Evolutionary conservation across 1,140 invertebrate species (phyloP).

Genomic region (Zaprionus ghesquierei): DNA sequence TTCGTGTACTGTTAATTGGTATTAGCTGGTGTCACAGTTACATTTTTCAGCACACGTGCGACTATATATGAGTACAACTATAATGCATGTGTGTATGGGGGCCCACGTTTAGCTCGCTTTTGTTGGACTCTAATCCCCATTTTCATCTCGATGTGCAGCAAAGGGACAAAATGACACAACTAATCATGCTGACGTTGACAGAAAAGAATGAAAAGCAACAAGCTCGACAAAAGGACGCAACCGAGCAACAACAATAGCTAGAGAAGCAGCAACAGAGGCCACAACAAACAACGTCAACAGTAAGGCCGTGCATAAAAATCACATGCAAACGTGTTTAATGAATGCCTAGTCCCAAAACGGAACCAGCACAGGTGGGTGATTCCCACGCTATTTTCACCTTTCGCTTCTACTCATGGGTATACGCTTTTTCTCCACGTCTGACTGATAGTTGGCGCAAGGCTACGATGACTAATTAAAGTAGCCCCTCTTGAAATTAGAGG

Average conservation of each 20-base stretch:
- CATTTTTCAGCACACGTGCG: background rate
- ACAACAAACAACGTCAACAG: constrained; percentile 45
- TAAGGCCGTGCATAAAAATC: constrained; percentile 51
- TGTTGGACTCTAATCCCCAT: constrained; percentile 25
- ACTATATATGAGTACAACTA: background rate
- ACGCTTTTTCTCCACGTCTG: background rate
- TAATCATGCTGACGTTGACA: constrained; percentile 73
- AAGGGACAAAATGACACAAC: constrained; percentile 50
- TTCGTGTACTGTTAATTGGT: constrained; percentile 66
- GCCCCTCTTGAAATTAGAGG: constrained; percentile 70
- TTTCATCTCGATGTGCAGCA: constrained; percentile 22
- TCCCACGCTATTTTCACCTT: background rate
- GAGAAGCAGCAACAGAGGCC: background rate
- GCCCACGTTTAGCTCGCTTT: constrained; percentile 1
- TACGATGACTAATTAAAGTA: constrained; percentile 69
- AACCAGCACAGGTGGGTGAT: constrained; percentile 28
- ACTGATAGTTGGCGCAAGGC: background rate
- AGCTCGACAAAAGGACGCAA: background rate
- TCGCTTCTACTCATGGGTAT: background rate
- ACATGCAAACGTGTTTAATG: constrained; percentile 57
- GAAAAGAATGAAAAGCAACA: constrained; percentile 45
- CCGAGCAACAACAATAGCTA: background rate
- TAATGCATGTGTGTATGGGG: background rate
- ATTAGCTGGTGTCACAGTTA: constrained; percentile 38
- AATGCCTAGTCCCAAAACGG: constrained; percentile 46